Evolutionary conservation across 2,113 vertebrate species (phyloP).

Genomic region (Phodopus roborovskii): DNA sequence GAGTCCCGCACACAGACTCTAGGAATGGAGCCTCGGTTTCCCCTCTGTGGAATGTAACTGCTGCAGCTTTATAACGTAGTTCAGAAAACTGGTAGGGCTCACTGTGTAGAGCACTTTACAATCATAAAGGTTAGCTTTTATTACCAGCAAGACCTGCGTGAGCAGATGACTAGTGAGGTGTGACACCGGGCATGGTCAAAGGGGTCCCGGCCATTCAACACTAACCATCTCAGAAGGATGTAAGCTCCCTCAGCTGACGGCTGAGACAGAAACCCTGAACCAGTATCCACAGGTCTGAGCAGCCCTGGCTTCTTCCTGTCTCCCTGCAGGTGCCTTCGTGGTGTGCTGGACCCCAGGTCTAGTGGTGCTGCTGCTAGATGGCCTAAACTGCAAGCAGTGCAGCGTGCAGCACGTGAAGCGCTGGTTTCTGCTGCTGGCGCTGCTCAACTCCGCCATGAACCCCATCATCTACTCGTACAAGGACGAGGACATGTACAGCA

Average conservation of each 20-base stretch:
- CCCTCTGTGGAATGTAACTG: not conserved
- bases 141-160: not conserved
- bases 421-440: conserved; percentile 95
- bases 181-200: not conserved
- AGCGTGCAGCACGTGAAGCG: conserved; percentile 91
- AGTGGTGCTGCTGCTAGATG: conserved; percentile 94
- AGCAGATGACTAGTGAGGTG: not conserved
- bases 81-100: not conserved
- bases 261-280: not conserved
- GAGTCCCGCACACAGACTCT: fast-evolving
- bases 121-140: not conserved
- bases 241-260: not conserved
- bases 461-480: conserved; percentile 99
- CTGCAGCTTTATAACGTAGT: not conserved
- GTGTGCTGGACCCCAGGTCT: conserved; percentile 98
- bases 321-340: conserved; percentile 94
- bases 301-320: not conserved
- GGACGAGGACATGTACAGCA: conserved; percentile 97
- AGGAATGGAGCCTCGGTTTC: not conserved
- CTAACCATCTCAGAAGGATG: not conserved
- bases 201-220: not conserved
- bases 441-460: conserved; percentile 97
- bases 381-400: conserved; percentile 91
- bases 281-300: not conserved
- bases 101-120: not conserved